phyloP scores from a whole-genome alignment of 2,888 invertebrate species.

The Erynnis tages region DNA sequence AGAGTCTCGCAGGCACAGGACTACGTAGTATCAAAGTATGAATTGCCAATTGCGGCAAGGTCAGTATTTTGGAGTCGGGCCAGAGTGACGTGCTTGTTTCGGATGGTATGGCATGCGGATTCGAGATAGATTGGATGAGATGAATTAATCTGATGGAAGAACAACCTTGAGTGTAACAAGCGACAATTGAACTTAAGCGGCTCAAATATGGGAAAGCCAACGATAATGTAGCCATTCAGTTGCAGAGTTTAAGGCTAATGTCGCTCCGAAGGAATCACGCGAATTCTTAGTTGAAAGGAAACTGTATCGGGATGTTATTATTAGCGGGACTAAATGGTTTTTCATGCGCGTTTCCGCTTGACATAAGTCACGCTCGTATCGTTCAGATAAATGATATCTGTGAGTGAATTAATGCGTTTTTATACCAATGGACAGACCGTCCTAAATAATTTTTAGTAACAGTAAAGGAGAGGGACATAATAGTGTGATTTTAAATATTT shows the following conservation, averaged over 20 bases:
- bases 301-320: not conserved
- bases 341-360: no score
- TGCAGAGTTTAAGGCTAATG: not conserved
- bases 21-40: slow-evolving; percentile 47
- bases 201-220: slow-evolving; percentile 24
- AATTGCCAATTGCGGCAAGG: slow-evolving; percentile 59
- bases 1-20: slow-evolving; percentile 42
- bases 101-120: slow-evolving; percentile 44
- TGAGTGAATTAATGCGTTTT: no score
- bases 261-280: not conserved
- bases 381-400: no score
- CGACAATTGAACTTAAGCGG: slow-evolving; percentile 32
- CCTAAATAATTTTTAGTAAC: no score
- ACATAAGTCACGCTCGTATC: no score
- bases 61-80: slow-evolving; percentile 60
- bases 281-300: not conserved
- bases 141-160: slow-evolving; percentile 45
- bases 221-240: not conserved
- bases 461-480: no score
- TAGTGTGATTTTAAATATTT: no score
- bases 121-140: slow-evolving; percentile 45
- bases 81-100: slow-evolving; percentile 47
- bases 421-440: no score
- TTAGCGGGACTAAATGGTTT: no score
- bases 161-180: slow-evolving; percentile 44